These are phyloP conservation scores for Pachliopta kotzebuea DNA, from an alignment of 2,888 invertebrate genomes.

Conservation along the genomic window DNA sequence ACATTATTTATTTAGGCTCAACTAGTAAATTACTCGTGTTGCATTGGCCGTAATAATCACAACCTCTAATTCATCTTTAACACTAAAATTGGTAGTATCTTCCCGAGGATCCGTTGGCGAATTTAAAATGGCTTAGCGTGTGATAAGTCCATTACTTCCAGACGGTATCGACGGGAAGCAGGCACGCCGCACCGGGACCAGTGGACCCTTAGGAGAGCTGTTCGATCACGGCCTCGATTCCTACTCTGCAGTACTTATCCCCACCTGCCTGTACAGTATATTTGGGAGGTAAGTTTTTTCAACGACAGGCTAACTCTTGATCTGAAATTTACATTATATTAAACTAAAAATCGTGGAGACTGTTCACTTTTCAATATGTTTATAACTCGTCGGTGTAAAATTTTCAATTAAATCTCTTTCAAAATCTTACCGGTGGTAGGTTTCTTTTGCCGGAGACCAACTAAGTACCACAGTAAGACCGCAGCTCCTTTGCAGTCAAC, in stretches of 20 bases:
- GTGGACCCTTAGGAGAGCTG: slow-evolving; percentile 97
- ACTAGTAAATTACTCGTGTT: background rate
- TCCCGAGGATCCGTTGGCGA: background rate
- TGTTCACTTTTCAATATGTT: too few species aligned
- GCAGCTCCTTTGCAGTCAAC: too few species aligned
- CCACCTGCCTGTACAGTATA: slow-evolving; percentile 95
- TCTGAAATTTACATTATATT: background rate
- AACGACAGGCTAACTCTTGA: background rate
- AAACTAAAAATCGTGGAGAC: too few species aligned
- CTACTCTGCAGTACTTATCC: slow-evolving; percentile 97
- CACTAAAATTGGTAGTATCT: background rate
- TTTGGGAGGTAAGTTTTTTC: slow-evolving; percentile 83
- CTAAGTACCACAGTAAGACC: too few species aligned
- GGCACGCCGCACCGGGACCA: slow-evolving; percentile 95
- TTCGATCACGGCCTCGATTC: slow-evolving; percentile 99
- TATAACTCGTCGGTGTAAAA: too few species aligned
- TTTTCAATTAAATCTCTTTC: too few species aligned
- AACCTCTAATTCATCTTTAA: background rate
- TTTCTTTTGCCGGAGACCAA: too few species aligned
- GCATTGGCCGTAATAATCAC: background rate
- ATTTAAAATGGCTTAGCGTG: background rate
- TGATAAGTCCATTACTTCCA: slow-evolving; percentile 47
- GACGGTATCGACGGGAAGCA: slow-evolving; percentile 99
- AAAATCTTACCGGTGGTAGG: too few species aligned
- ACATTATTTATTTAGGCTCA: background rate